A percentile compares a stretch with the other conserved stretches of the same genome.
These are phyloP conservation scores for Sciurus carolinensis DNA, from an alignment of 2,797 vertebrate genomes.

Conservation along the genomic window DNA sequence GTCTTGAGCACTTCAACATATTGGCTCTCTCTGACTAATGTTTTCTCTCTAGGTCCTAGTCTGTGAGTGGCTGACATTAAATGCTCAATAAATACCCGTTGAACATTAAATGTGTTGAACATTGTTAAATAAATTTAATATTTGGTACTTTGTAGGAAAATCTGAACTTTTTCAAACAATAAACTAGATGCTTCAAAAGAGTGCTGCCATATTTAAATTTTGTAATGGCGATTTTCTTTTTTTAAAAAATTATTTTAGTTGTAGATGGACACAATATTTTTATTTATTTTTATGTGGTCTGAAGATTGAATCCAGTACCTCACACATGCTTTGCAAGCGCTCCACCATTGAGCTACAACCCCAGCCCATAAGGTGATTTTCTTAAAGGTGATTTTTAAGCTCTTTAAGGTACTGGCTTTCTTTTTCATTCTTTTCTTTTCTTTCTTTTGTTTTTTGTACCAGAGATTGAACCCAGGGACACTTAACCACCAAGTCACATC, in stretches of 20 bases:
- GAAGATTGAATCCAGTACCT: too few relatives aligned
- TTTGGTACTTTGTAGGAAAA: constrained; percentile 30
- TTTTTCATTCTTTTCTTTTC: constrained; percentile 20
- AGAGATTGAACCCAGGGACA: too few relatives aligned
- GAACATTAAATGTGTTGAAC: neutral
- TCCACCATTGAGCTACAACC: too few relatives aligned
- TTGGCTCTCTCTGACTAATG: neutral
- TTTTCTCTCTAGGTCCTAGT: neutral
- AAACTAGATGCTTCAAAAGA: constrained; percentile 42
- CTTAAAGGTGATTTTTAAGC: constrained; percentile 21
- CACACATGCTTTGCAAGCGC: too few relatives aligned
- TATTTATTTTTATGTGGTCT: too few relatives aligned
- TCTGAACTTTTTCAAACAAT: constrained; percentile 33
- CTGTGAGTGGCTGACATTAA: constrained; percentile 9
- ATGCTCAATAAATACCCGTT: constrained; percentile 56
- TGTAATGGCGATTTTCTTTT: constrained; percentile 8
- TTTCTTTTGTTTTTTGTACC: neutral
- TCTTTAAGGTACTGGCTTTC: neutral
- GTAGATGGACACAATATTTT: too few relatives aligned
- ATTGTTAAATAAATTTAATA: constrained; percentile 15
- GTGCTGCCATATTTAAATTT: constrained; percentile 63
- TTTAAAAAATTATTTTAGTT: too few relatives aligned
- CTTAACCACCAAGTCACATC: too few relatives aligned
- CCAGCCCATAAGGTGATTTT: neutral
- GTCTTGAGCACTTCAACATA: neutral